A percentile compares a stretch with the other conserved stretches of the same genome.
Conservation (phyloP, 2,113 vertebrate species). For the Ondatra zibethicus region DNA sequence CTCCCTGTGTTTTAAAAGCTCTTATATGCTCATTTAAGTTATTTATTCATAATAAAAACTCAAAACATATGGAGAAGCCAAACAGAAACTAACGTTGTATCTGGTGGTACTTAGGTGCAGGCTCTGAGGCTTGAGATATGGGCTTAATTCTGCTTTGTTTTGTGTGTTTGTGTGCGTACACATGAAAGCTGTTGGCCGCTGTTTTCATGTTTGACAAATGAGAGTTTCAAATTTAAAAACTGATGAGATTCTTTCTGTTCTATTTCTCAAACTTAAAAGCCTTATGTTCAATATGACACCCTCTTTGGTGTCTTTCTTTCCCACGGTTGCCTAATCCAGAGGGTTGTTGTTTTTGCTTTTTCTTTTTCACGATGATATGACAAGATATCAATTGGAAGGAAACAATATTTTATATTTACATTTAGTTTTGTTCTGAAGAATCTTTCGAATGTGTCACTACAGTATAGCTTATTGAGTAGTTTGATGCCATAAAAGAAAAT, state of each 20-base stretch:
- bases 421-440: constrained; percentile 35
- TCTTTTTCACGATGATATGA: constrained; percentile 10
- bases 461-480: constrained; percentile 44
- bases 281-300: constrained; percentile 28
- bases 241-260: background rate
- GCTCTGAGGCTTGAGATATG: constrained; percentile 6
- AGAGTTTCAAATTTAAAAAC: background rate
- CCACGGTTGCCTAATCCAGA: background rate
- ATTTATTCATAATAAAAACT: constrained; percentile 8
- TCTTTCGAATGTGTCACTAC: background rate
- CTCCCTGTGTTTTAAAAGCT: background rate
- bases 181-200: background rate
- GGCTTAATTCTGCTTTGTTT: background rate
- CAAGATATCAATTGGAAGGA: constrained; percentile 34
- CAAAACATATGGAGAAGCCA: background rate
- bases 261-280: constrained; percentile 44
- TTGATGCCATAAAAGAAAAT: constrained; percentile 65
- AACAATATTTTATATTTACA: constrained; percentile 47
- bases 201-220: constrained; percentile 61
- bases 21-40: constrained; percentile 2
- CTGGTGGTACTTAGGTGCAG: background rate
- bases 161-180: constrained; percentile 28
- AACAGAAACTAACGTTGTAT: constrained; percentile 19
- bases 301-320: constrained; percentile 48
- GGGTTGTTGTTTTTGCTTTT: background rate